A percentile compares a stretch with the other conserved stretches of the same genome.
These are phyloP conservation scores for Caenorhabditis macrosperma DNA, from an alignment of 2,888 invertebrate genomes.

Conservation along the genomic window DNA sequence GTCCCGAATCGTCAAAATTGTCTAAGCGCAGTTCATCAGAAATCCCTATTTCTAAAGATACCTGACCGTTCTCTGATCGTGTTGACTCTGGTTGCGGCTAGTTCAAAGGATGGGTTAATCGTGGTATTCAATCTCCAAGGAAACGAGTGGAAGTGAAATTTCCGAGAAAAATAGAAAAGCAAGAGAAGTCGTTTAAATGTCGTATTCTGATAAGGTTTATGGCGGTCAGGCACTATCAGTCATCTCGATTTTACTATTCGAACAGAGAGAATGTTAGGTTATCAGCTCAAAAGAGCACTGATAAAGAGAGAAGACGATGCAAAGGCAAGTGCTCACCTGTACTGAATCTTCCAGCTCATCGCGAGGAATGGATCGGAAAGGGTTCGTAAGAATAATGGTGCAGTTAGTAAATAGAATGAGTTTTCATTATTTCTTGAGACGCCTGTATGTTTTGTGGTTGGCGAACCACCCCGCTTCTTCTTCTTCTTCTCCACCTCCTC, in stretches of 20 bases:
- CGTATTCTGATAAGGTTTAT: slow-evolving; percentile 4
- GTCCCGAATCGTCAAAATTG: not conserved
- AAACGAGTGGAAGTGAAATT: not conserved
- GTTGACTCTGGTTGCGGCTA: not conserved
- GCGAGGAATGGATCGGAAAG: not conserved
- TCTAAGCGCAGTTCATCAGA: too few species aligned
- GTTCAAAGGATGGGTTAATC: not conserved
- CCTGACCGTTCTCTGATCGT: slow-evolving; percentile 16
- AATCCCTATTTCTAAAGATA: not conserved
- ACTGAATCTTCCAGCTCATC: slow-evolving; percentile 31
- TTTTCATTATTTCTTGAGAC: slow-evolving; percentile 24
- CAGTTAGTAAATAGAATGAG: not conserved
- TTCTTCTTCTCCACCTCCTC: slow-evolving; percentile 7
- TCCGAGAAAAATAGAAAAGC: not conserved
- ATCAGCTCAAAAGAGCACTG: slow-evolving; percentile 22
- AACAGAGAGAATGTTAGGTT: slow-evolving; percentile 11
- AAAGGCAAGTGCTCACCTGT: slow-evolving; percentile 18
- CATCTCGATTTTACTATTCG: too few species aligned
- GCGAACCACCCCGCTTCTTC: not conserved
- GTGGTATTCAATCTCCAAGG: not conserved
- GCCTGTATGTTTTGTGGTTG: slow-evolving; percentile 16
- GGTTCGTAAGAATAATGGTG: not conserved
- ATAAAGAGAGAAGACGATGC: not conserved
- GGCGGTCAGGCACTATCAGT: too few species aligned
- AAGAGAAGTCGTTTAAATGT: not conserved